phyloP scores from a whole-genome alignment of 2,797 vertebrate genomes.

The Takifugu rubripes region DNA sequence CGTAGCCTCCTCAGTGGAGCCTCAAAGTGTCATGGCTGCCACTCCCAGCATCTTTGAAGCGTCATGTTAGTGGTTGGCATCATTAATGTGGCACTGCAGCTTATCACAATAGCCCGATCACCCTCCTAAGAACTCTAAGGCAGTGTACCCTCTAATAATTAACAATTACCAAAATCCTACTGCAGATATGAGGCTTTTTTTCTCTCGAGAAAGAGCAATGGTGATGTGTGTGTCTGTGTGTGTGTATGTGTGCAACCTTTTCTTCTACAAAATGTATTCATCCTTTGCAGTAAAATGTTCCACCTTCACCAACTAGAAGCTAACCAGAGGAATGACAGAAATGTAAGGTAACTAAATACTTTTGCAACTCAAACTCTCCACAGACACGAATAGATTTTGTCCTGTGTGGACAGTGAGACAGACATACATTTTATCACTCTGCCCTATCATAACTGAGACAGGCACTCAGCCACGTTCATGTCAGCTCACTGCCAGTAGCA shows the following conservation, averaged over 20 bases:
- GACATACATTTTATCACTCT: conserved; percentile 43
- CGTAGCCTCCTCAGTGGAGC: conserved; percentile 53
- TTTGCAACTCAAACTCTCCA: not conserved
- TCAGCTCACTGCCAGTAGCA: conserved; percentile 57
- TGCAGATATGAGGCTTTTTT: conserved; percentile 39
- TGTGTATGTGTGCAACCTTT: conserved; percentile 6
- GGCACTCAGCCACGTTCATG: conserved; percentile 56
- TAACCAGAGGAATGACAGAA: too few relatives aligned
- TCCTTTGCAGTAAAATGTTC: too few relatives aligned
- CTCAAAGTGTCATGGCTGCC: conserved; percentile 62
- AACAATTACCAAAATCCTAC: conserved; percentile 63
- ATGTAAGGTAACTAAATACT: too few relatives aligned
- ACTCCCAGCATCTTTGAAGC: conserved; percentile 66
- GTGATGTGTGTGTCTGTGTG: conserved; percentile 20
- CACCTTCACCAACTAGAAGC: too few relatives aligned
- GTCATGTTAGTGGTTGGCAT: conserved; percentile 49
- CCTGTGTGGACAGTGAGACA: conserved; percentile 21
- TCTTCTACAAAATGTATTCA: too few relatives aligned
- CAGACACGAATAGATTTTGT: conserved; percentile 17
- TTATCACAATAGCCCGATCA: conserved; percentile 59
- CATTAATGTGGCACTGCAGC: conserved; percentile 50
- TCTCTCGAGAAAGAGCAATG: conserved; percentile 42
- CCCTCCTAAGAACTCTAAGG: conserved; percentile 49
- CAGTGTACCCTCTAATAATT: conserved; percentile 51
- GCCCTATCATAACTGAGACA: conserved; percentile 67